Conservation (phyloP, 2,797 vertebrate species). For the Notamacropus eugenii region DNA sequence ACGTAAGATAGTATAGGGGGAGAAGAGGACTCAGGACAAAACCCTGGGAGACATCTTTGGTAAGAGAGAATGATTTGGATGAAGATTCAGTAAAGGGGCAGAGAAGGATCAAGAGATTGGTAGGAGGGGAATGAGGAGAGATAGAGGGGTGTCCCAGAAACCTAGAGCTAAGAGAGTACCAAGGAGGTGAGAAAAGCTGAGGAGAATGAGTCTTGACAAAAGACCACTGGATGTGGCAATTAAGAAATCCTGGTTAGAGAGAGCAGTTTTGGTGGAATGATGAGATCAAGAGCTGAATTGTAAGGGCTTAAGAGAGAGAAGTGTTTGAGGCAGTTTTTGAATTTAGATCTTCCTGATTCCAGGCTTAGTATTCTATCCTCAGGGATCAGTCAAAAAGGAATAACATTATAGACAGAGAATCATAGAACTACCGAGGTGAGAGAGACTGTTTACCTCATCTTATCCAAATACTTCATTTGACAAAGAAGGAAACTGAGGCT, state of each 20-base stretch:
- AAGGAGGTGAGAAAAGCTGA: background rate
- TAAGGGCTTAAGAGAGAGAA: background rate
- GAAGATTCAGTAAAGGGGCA: background rate
- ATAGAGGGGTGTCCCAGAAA: background rate
- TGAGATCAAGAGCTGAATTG: background rate
- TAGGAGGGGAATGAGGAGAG: background rate
- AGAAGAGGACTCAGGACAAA: background rate
- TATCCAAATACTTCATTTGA: background rate
- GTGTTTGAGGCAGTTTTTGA: background rate
- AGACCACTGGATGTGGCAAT: background rate
- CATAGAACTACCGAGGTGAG: background rate
- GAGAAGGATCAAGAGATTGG: background rate
- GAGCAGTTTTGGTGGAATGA: background rate
- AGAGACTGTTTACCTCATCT: background rate
- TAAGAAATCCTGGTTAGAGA: background rate
- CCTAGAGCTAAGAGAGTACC: background rate
- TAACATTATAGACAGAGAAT: background rate
- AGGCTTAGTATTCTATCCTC: background rate
- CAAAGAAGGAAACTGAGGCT: background rate
- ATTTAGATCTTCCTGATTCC: background rate
- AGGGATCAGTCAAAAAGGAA: background rate
- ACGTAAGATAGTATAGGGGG: background rate
- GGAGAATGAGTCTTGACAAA: background rate
- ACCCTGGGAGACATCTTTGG: background rate
- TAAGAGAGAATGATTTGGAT: background rate